Evolutionary conservation across 1,140 invertebrate genomes (phyloP).

Genomic region (Bombus turneri): DNA sequence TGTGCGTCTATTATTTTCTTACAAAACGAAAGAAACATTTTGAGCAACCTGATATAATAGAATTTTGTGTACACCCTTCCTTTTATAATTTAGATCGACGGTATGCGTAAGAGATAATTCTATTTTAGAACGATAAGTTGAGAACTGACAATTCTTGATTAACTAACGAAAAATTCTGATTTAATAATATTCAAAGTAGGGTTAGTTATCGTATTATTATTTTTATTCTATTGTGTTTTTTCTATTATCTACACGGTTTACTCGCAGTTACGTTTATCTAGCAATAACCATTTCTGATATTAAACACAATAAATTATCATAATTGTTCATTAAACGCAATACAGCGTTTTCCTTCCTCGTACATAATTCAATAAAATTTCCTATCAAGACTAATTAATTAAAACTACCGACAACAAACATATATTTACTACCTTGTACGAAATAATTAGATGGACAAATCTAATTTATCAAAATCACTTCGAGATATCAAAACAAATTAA

Average conservation of each 20-base stretch:
- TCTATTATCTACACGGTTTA: not conserved
- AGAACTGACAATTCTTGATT: not conserved
- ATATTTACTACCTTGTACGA: no score
- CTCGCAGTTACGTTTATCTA: not conserved
- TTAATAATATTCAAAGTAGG: not conserved
- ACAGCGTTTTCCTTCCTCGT: not conserved
- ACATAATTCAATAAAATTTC: not conserved
- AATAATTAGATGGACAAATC: not conserved
- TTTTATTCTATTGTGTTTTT: not conserved
- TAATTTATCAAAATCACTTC: not conserved
- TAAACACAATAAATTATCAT: not conserved
- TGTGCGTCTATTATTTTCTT: no score
- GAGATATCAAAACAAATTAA: not conserved
- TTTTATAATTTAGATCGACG: no score
- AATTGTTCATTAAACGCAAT: not conserved
- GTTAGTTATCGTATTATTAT: not conserved
- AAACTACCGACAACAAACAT: not conserved
- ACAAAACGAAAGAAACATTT: no score
- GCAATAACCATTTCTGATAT: not conserved
- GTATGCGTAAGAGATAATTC: not conserved
- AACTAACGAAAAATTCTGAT: not conserved
- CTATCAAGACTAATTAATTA: not conserved
- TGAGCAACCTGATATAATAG: no score
- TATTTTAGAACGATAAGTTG: not conserved
- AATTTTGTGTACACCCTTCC: no score